Conservation (phyloP, 2,113 vertebrate species). For the Rallus limicola region DNA sequence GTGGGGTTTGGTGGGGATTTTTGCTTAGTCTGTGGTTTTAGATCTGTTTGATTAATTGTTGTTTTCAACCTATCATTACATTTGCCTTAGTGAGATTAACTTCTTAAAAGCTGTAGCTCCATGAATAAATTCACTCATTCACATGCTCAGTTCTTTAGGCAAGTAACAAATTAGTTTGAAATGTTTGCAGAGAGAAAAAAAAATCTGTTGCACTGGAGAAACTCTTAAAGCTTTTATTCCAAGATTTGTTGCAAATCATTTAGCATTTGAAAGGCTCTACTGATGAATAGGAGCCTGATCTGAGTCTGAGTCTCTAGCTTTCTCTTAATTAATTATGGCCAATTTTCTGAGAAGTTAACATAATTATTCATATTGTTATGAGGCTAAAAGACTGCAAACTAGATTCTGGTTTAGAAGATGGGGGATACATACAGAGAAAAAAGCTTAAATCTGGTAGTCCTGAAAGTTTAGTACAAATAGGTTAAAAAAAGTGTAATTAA, state of each 20-base stretch:
- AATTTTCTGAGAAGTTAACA: background rate
- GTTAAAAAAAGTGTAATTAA: background rate
- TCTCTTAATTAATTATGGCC: constrained; percentile 11
- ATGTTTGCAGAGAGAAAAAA: background rate
- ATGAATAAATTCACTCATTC: background rate
- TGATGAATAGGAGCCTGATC: background rate
- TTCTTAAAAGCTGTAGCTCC: background rate
- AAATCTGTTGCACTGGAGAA: background rate
- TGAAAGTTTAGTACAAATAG: background rate
- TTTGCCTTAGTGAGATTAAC: background rate
- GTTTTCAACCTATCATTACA: background rate
- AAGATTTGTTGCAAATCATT: background rate
- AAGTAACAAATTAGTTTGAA: background rate
- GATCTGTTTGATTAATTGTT: background rate
- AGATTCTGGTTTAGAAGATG: background rate
- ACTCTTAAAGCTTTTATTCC: background rate
- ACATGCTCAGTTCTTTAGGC: background rate
- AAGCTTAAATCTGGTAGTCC: background rate
- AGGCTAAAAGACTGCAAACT: background rate
- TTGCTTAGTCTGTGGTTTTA: background rate
- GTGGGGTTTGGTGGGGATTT: background rate
- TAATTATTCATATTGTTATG: background rate
- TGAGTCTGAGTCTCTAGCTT: background rate
- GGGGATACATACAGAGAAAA: background rate
- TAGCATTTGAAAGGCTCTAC: background rate